Percentiles rank a stretch among this genome's conserved stretches.
Evolutionary conservation across 2,797 vertebrate species (phyloP).

Genomic region (Falco concolor): DNA sequence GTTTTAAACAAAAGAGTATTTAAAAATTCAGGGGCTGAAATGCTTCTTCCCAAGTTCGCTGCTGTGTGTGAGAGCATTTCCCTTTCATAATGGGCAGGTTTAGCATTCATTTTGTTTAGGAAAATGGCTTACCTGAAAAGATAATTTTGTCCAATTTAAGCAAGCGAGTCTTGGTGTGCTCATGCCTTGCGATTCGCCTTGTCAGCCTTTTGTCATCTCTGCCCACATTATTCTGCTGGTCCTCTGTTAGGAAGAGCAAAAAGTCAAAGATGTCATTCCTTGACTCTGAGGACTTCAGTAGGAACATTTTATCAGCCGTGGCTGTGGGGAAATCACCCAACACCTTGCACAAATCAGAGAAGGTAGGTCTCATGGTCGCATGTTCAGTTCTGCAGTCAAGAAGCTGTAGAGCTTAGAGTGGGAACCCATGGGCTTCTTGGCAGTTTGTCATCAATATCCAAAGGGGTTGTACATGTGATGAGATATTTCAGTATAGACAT

Average conservation of each 20-base stretch:
- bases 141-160: not conserved
- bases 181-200: not conserved
- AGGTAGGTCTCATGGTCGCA: not conserved
- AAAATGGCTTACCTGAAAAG: not conserved
- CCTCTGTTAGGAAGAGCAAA: not conserved
- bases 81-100: not conserved
- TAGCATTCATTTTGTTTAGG: not conserved
- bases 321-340: not conserved
- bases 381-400: not conserved
- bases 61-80: not conserved
- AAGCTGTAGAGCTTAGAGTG: not conserved
- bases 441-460: not conserved
- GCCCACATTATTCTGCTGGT: not conserved
- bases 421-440: not conserved
- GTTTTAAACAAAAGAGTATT: not conserved
- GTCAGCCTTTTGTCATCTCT: not conserved
- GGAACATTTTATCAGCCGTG: not conserved
- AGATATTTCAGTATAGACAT: not conserved
- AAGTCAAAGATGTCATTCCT: not conserved
- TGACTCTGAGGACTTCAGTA: not conserved
- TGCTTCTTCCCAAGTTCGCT: not conserved
- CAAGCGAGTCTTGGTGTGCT: not conserved
- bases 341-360: not conserved
- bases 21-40: not conserved
- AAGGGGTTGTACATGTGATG: not conserved